Evolutionary conservation across 2,888 invertebrate genomes (phyloP).

Genomic region (Leptinotarsa juncta): DNA sequence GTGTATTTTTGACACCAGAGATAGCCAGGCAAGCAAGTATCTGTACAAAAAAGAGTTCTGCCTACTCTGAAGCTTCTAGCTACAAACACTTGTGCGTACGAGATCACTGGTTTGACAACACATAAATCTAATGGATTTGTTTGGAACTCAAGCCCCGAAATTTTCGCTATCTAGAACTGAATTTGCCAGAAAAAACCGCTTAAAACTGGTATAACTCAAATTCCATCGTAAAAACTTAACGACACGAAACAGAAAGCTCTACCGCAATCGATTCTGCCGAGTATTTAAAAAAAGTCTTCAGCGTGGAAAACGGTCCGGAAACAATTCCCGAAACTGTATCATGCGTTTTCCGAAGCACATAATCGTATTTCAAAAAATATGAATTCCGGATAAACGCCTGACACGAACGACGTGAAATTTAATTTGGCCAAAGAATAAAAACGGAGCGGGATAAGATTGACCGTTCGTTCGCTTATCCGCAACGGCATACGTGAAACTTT

Average conservation of each 20-base stretch:
- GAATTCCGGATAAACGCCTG: slow-evolving; percentile 37
- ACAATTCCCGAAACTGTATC: slow-evolving; percentile 30
- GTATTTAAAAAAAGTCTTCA: not conserved
- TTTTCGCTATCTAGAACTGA: not conserved
- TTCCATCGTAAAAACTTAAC: not conserved
- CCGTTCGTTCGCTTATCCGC: slow-evolving; percentile 3
- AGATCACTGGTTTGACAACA: too few relatives aligned
- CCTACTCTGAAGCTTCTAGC: too few relatives aligned
- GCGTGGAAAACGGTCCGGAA: slow-evolving; percentile 32
- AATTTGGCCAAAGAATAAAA: slow-evolving; percentile 35
- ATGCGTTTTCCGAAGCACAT: slow-evolving; percentile 28
- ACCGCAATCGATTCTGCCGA: not conserved
- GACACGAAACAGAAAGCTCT: not conserved
- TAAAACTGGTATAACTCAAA: not conserved
- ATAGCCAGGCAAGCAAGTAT: too few relatives aligned
- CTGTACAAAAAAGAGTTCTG: too few relatives aligned
- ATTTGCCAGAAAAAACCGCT: not conserved
- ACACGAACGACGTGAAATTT: slow-evolving; percentile 36
- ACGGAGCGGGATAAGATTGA: slow-evolving; percentile 34
- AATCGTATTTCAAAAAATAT: slow-evolving; percentile 39
- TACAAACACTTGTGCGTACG: too few relatives aligned
- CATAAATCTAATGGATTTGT: too few relatives aligned
- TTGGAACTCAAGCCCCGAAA: too few relatives aligned
- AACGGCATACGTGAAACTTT: slow-evolving; percentile 39
- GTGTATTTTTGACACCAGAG: too few relatives aligned